These are phyloP conservation scores for Agrotis segetum DNA, from an alignment of 2,888 invertebrate genomes.

Conservation along the genomic window DNA sequence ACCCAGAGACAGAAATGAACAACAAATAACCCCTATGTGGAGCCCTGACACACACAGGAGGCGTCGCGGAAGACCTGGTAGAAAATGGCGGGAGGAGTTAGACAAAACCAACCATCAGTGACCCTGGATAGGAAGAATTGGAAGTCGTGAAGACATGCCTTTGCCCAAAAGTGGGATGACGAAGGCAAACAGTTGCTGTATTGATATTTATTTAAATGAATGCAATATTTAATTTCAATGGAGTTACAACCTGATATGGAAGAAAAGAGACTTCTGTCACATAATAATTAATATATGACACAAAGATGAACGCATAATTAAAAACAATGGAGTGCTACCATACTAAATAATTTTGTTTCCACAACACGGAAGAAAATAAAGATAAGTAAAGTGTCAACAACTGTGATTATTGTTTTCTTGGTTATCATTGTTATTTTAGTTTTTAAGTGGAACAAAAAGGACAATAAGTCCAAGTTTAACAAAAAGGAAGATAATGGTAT, in stretches of 20 bases:
- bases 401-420: conserved; percentile 31
- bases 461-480: no score
- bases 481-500: conserved; percentile 1
- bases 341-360: conserved; percentile 26
- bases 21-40: no score
- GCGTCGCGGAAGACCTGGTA: no score
- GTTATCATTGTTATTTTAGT: not conserved
- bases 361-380: conserved; percentile 37
- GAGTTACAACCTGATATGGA: not conserved
- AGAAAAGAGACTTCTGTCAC: not conserved
- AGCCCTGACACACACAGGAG: no score
- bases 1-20: no score
- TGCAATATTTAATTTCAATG: not conserved
- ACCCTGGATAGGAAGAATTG: no score
- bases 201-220: not conserved
- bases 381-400: conserved; percentile 32
- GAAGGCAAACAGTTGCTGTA: no score
- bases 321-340: conserved; percentile 34
- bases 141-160: no score
- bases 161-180: no score
- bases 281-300: conserved; percentile 6
- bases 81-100: no score
- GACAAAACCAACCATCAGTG: no score
- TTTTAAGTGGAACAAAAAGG: conserved; percentile 2
- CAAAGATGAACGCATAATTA: conserved; percentile 29